These are phyloP conservation scores for Varecia variegata DNA, from an alignment of 2,797 vertebrate species.

Conservation along the genomic window DNA sequence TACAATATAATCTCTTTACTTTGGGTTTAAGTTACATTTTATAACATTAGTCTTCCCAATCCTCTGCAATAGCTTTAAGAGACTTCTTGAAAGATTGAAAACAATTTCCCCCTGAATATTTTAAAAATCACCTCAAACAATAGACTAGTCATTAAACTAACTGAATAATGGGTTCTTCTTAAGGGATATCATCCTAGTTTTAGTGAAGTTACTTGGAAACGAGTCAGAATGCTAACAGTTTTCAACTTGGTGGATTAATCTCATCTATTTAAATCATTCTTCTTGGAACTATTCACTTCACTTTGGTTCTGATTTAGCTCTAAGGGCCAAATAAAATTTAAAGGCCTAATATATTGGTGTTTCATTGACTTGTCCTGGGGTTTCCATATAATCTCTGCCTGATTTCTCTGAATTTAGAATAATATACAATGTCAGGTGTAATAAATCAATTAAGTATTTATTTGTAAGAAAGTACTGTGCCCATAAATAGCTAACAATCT, in stretches of 20 bases:
- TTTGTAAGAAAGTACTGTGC: not conserved
- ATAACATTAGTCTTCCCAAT: not conserved
- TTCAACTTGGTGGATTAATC: not conserved
- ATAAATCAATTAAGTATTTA: not conserved
- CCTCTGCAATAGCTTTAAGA: not conserved
- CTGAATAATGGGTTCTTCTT: not conserved
- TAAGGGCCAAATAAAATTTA: not conserved
- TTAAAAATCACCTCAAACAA: slow-evolving; percentile 4
- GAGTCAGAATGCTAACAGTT: not conserved
- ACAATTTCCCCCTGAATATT: not conserved
- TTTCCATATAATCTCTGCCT: not conserved
- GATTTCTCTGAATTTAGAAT: slow-evolving; percentile 2
- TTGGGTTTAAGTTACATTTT: slow-evolving; percentile 41
- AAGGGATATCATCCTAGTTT: not conserved
- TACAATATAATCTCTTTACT: not conserved
- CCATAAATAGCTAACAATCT: not conserved
- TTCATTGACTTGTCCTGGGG: not conserved
- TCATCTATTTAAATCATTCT: not conserved
- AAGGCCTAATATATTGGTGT: not conserved
- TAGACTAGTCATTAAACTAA: not conserved
- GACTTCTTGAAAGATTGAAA: slow-evolving; percentile 29
- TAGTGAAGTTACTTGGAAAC: slow-evolving; percentile 32
- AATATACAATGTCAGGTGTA: not conserved
- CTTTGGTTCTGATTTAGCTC: not conserved
- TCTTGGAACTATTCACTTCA: not conserved